Conservation (phyloP, 2,888 invertebrate genomes). For the Meganola albula region DNA sequence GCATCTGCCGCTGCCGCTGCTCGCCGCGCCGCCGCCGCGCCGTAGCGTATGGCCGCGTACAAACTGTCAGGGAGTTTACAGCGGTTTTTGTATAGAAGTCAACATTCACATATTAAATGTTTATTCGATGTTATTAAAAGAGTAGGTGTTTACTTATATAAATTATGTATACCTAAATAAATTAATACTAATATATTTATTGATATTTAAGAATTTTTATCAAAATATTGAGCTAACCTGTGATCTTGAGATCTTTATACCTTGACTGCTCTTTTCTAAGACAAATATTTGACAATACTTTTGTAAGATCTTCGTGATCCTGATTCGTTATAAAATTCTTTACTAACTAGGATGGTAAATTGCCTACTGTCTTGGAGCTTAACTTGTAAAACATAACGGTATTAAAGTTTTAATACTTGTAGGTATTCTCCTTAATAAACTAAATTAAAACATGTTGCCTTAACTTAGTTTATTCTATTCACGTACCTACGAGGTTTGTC, state of each 20-base stretch:
- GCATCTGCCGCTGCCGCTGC: no score
- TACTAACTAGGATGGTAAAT: conserved; percentile 31
- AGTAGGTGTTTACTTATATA: conserved; percentile 29
- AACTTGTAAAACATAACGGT: conserved; percentile 21
- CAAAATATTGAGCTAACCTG: conserved; percentile 49
- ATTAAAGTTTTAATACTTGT: conserved; percentile 19
- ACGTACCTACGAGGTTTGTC: conserved; percentile 4
- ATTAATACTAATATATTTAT: conserved; percentile 29
- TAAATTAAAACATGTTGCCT: conserved; percentile 29
- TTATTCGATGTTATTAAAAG: conserved; percentile 40
- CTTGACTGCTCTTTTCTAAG: conserved; percentile 49
- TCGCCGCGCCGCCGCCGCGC: no score
- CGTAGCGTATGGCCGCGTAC: no score
- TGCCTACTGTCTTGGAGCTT: conserved; percentile 40
- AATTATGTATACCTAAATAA: conserved; percentile 29
- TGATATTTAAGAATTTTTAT: conserved; percentile 34
- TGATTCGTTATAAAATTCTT: conserved; percentile 31
- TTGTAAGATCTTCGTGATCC: conserved; percentile 41
- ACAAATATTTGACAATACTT: conserved; percentile 56
- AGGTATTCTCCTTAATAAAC: conserved; percentile 26
- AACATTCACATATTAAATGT: conserved; percentile 32
- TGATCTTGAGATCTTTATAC: conserved; percentile 47
- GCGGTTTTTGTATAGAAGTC: no score
- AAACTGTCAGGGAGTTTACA: no score
- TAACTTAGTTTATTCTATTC: conserved; percentile 23